Base-by-base conservation (phyloP, 2,888 invertebrate genomes). In the Coenonympha glycerion region DNA sequence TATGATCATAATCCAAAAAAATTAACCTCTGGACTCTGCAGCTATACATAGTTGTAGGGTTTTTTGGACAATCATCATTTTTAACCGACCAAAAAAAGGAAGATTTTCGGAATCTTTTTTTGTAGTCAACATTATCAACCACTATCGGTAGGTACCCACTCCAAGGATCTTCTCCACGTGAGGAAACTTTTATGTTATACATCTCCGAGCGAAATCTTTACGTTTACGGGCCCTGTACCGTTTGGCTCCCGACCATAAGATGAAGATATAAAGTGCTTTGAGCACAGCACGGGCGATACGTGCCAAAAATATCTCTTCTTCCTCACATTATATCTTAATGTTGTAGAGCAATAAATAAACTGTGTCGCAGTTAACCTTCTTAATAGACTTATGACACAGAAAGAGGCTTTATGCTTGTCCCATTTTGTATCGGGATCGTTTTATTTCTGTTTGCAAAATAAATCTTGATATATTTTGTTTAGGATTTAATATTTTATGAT, bases 251-350 rank as follows among this genome's bases (percentile, higher is more conserved):
- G 13, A 42, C 46, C 47, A 46, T 46, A 28, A 40, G 37, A 47
- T 34, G 34, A 30, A 41, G 40, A 40, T 15, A 49, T 41, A 48
- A 48, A 41, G 19, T 41, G 19, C 21, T 41, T 21, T 19, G 21
- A 26, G 34, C 34, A 28, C 36, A 34, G 41, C 30, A 49, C 42
- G 41, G 49, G 34, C 44, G 36, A 50, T 53, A 52, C 49, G 55
- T 52, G 53, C 55, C 55, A 53, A 56, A 53, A 52, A 47, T 47
- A 56, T 39, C 41, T 56, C 49, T 52, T 26, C 49, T 39, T 39
- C 16, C 44, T 42, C 26, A 45, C 45, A 50, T 33, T 44, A 44
- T 53, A 53, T 53, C 49, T 53, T 44, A 48, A 40, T 40, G 47
- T 52, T 39, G 33, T 42, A 36, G 22, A 49, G 49, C 49, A 47